Conservation (phyloP, 2,113 vertebrate genomes). For the Platycercus adscitus region DNA sequence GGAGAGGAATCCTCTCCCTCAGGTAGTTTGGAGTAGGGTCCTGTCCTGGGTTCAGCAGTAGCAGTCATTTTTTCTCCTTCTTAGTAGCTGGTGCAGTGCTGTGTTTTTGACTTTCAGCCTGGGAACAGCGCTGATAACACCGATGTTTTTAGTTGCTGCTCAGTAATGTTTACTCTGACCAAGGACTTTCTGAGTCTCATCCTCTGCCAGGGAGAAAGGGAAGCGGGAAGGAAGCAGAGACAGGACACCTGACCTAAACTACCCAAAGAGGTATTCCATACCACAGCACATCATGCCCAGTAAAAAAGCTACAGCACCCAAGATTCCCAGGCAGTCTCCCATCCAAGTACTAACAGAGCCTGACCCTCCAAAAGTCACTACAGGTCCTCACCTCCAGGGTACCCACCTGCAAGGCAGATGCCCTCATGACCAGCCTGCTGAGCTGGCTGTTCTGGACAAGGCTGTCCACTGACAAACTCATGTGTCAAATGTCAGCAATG, state of each 20-base stretch:
- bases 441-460: background rate
- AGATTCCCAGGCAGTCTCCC: background rate
- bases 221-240: background rate
- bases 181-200: background rate
- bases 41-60: background rate
- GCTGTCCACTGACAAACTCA: background rate
- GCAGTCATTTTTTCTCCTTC: background rate
- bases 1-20: background rate
- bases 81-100: background rate
- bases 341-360: background rate
- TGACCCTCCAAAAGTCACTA: background rate
- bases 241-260: background rate
- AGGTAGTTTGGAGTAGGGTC: background rate
- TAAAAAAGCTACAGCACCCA: background rate
- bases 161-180: background rate
- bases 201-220: background rate
- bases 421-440: background rate
- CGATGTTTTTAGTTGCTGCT: background rate
- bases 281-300: background rate
- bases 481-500: background rate
- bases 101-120: background rate
- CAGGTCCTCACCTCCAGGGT: background rate
- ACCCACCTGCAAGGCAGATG: background rate
- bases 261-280: background rate
- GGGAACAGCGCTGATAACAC: background rate